phyloP scores from a whole-genome alignment of 2,888 invertebrate species.

The Buathra laborator region DNA sequence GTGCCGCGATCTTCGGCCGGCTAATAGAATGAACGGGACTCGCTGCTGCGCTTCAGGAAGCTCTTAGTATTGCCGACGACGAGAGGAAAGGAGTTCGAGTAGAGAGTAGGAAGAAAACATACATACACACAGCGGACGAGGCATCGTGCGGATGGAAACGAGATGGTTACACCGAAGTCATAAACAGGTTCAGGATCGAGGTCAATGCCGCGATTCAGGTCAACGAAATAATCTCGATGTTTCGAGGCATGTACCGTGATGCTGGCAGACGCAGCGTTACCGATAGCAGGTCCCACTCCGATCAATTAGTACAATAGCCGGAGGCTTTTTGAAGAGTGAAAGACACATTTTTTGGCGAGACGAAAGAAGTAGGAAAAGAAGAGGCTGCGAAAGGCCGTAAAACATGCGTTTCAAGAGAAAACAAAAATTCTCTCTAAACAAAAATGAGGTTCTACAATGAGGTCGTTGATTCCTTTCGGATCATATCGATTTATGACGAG shows the following conservation, averaged over 20 bases:
- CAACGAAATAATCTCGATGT: slow-evolving; percentile 71
- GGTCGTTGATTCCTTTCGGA: slow-evolving; percentile 2
- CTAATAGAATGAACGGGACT: slow-evolving; percentile 45
- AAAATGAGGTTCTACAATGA: background rate
- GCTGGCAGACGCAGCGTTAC: background rate
- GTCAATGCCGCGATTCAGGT: slow-evolving; percentile 82
- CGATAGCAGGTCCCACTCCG: background rate
- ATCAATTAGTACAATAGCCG: background rate
- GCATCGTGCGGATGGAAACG: slow-evolving; percentile 55
- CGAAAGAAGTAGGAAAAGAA: background rate
- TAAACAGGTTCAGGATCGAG: slow-evolving; percentile 82
- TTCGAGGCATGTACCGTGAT: background rate
- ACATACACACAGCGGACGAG: background rate
- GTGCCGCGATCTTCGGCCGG: slow-evolving; percentile 47
- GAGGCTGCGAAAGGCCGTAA: background rate
- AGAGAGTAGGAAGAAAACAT: background rate
- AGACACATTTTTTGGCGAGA: background rate
- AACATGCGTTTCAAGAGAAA: background rate
- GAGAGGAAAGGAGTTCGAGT: slow-evolving; percentile 21
- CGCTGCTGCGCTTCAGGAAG: slow-evolving; percentile 14
- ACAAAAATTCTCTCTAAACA: background rate
- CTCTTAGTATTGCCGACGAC: background rate
- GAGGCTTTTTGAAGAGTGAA: background rate
- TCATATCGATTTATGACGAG: background rate
- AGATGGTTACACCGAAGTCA: slow-evolving; percentile 68